phyloP scores from a whole-genome alignment of 2,797 vertebrate genomes.

The Phrynocephalus guinanensis region DNA sequence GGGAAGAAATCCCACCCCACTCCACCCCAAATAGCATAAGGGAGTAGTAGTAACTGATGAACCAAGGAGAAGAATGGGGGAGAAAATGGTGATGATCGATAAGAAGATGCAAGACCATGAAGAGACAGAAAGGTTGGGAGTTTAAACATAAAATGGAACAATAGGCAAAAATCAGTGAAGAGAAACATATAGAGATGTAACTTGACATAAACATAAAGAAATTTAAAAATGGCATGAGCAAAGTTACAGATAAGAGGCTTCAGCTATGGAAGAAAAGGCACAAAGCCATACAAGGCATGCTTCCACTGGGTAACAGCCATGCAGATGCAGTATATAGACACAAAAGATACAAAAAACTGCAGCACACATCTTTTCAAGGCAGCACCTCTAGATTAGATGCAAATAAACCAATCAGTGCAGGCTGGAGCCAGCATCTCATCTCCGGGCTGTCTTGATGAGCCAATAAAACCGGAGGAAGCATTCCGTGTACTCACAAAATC shows the following conservation, averaged over 20 bases:
- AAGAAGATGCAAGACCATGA: background rate
- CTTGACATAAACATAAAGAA: background rate
- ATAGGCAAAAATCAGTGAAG: slow-evolving; percentile 9
- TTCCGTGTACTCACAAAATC: background rate
- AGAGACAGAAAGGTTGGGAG: slow-evolving; percentile 6
- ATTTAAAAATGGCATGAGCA: background rate
- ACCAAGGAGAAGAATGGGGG: background rate
- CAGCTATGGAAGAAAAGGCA: background rate
- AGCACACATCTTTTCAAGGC: background rate
- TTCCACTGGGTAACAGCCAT: background rate
- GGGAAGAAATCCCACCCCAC: background rate
- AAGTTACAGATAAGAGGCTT: background rate
- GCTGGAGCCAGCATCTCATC: background rate
- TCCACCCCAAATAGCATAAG: background rate
- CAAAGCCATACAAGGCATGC: background rate
- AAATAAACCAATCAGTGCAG: background rate
- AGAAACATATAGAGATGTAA: slow-evolving; percentile 15
- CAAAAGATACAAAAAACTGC: background rate
- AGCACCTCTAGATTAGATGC: background rate
- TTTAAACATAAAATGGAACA: background rate
- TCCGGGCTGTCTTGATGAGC: background rate
- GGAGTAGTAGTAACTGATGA: background rate
- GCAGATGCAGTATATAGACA: background rate
- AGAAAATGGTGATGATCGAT: slow-evolving; percentile 8
- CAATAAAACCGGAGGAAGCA: background rate